Percentiles rank a stretch among this genome's conserved stretches.
Conservation (phyloP, 2,113 vertebrate species). For the Carassius gibelio region DNA sequence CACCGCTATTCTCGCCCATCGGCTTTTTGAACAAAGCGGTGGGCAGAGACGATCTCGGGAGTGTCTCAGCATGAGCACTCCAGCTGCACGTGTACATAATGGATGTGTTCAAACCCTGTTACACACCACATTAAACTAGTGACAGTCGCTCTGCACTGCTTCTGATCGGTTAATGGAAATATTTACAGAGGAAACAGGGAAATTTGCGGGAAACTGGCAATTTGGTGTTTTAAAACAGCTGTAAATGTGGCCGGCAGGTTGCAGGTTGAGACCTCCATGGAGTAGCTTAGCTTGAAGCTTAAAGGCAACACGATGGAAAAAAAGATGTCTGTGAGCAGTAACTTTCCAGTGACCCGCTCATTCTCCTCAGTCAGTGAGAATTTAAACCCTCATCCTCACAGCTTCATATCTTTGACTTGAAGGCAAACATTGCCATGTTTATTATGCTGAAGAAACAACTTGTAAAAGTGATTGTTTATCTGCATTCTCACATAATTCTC, state of each 20-base stretch:
- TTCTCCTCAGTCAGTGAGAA: not conserved
- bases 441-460: not conserved
- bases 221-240: not conserved
- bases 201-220: not conserved
- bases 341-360: not conserved
- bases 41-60: constrained; percentile 29
- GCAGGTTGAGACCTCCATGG: not conserved
- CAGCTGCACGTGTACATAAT: constrained; percentile 22
- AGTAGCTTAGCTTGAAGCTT: constrained; percentile 1
- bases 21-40: constrained; percentile 24
- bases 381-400: constrained; percentile 6
- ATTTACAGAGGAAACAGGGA: not conserved
- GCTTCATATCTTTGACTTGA: not conserved
- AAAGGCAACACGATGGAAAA: constrained; percentile 10
- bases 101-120: not conserved
- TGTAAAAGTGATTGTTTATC: not conserved
- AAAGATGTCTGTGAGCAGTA: constrained; percentile 4
- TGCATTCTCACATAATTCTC: not conserved
- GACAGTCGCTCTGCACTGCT: not conserved
- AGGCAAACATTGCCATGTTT: not conserved
- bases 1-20: constrained; percentile 51
- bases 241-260: not conserved
- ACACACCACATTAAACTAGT: not conserved
- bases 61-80: not conserved
- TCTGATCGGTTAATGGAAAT: not conserved